Base-by-base conservation (phyloP, 2,888 invertebrate species). In the Lasius platythorax region DNA sequence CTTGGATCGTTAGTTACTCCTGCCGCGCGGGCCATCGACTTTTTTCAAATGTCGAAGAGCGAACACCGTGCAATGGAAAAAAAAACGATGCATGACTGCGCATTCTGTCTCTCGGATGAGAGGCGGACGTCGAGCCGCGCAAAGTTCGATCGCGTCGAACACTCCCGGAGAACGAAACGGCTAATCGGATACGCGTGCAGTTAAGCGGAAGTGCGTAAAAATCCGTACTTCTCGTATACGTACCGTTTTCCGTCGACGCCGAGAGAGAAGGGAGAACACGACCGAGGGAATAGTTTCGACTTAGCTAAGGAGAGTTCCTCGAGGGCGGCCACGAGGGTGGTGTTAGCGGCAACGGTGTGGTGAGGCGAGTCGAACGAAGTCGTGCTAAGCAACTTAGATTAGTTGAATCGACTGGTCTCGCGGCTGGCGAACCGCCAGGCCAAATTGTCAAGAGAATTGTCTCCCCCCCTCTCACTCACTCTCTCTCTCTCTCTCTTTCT, bases 351-450 rank as follows among this genome's bases (percentile, higher is more conserved):
- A 75, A 74, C 46, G 81, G 79, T 78, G 84, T 78, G 87, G 88
- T 78, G 82, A 85, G 87, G 88, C 87, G 90, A 87, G 91, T 85
- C 81, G 88, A 87, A 88, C 91, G 89, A 93, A 93, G 92, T 93
- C 93, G 93, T 93, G 92, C 93, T 93, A 93, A 93, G 93, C 93
- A 93, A 94, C 94, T 94, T 93, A 93, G 93, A 94, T 94, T 94
- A 94, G 93, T 93, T 93, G 92, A 94, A 93, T 94, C 93, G 92
- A 94, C 93, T 94, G 92, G 92, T 90, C 92, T 91, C 88, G n/a
- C 53, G 85, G 88, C 91, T 93, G 94, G 94, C 93, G 90, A 90
- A 92, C 91, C 92, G 93, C 94, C 93, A 93, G 92, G 89, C 90
- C 91, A 92, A 93, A 93, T 93, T 93, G 92, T 93, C 93, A 92